Evolutionary conservation across 2,113 vertebrate species (phyloP), one percentile per base, ranked within the genome.

Genomic region (Sapayoa aenigma): DNA sequence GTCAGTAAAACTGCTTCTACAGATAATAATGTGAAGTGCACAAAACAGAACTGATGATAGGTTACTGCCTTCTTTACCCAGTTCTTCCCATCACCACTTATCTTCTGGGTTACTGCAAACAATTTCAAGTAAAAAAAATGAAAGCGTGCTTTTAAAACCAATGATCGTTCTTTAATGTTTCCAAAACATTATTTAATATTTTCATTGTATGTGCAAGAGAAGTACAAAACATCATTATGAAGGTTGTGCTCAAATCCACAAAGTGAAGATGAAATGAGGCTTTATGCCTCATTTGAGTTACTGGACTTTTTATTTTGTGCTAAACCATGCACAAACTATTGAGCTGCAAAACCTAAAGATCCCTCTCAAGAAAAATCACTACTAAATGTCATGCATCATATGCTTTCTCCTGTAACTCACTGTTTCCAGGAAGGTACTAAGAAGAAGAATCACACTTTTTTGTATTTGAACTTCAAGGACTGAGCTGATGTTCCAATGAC

Each of bases 241-340:
- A 94, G 75, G 87, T 62, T 84, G 87, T 91, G 55, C 52, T 80
- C 75, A 96, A 96, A 96, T 50, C 21, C 76, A 87, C 85, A 87
- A 10, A 60, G 56, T 59, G 55, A 96, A 84, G 87, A 91, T 39
- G 44, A 93, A 96, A 95, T 90, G 41, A 92, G 27, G 41, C 90
- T 87, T 95, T 83, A 88, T 87, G 92, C 84, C 39, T 94, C 77
- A 69, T 95, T 95, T 96, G 83, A 95, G 90, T 89, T 84, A 94
- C 35, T 80, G 81, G 88, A 78, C 92, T 79, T 95, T 46, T 82
- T 94, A 78, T 86, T 91, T 63, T 94, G 89, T 84, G 91, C 62
- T 96, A 96, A 94, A 92, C 86, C 92, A 95, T 82, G 94, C 92
- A 96, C 71, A 91, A 95, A 94, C 92, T 92, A 74, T 53, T 94